Evolutionary conservation across 2,797 vertebrate species (phyloP), one percentile per base, ranked within the genome.

Genomic region (Argentina silus): DNA sequence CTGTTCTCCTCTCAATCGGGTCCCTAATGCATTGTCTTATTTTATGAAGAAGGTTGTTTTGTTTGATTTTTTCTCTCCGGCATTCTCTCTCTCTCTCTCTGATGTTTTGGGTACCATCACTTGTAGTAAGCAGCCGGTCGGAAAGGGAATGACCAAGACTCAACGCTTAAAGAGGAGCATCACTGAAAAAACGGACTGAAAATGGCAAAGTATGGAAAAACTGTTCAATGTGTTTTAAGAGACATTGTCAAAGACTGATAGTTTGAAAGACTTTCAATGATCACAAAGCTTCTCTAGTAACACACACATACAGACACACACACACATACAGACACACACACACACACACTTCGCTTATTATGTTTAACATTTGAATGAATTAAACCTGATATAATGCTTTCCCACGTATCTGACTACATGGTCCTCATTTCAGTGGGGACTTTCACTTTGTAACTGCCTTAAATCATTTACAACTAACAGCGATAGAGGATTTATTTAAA

Each of bases 21-120:
- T 69, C 3, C 0, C 70, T 74, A 75, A 78, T 65, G 78, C 70
- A 47, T 45, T 74, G 69, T 67, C 43, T 83, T 44, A 27, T 70
- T 73, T 80, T 72, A 67, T 44, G 79, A 73, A 51, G 75, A 79
- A 61, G 27, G 67, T 27, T n/a, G 7, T 81, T 74, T 48, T 73
- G 42, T 17, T 70, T 42, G 60, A 50, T n/a, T 27, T 6, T 66
- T 19, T 66, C 11, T 50, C 12, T 48, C 12, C 23, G 8, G 21
- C 48, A 7, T 3, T 12, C 47, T 27, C 19, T 14, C 21, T 47
- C 63, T 42, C 63, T 64, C 8, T 23, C 64, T 42, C 15, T 12
- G 7, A 63, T 62, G 4, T 36, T 36, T 36, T 36, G 27, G 27
- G 27, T 36, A 4, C 27, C 27, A 47, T 15, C 60, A 57, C 21